Evolutionary conservation across 2,888 invertebrate species (phyloP), one percentile per base, ranked within the genome.

Genomic region (Meteorus cinctellus): DNA sequence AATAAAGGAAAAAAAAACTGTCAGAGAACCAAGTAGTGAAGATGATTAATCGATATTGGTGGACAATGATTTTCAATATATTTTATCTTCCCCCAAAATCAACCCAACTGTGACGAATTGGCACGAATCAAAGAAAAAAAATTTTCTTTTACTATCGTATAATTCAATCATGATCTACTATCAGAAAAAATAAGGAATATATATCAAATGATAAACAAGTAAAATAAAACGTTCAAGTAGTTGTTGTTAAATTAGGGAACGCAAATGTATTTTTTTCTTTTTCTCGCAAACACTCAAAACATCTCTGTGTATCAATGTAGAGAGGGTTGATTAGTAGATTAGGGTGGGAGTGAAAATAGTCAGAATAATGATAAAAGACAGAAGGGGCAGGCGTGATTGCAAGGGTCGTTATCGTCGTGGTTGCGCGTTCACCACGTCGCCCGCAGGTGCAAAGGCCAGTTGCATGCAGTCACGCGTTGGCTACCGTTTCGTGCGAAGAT

Each of bases 371-470:
- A 41, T n/a, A 16, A 72, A 63, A 45, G 45, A 3, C 29, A 68
- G 19, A 68, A 45, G 12, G 8, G 24, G 4, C 1, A 48, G n/a
- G 62, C 63, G 51, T 51, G 72, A 72, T 63, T 65, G 63, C 70
- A 45, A 62, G 75, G 69, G 70, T 70, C 65, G 70, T 75, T 70
- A 75, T 75, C 65, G 55, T 55, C n/a, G 41, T 63, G 51, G 63
- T 74, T 41, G 48, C 69, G 19, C 65, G 62, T 74, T 74, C 55
- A n/a, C 16, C 34, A 63, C 63, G 51, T 62, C 63, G 62, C 71
- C 31, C 31, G 65, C 75, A 75, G 71, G 71, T 75, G 71, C 71
- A 75, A 75, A 75, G 75, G 75, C 75, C 75, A 75, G 71, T 55
- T 75, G 71, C 75, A 75, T 75, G 70, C 66, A 75, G 72, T 75